Base-by-base conservation (phyloP, 2,113 vertebrate genomes). In the Barbus barbus region DNA sequence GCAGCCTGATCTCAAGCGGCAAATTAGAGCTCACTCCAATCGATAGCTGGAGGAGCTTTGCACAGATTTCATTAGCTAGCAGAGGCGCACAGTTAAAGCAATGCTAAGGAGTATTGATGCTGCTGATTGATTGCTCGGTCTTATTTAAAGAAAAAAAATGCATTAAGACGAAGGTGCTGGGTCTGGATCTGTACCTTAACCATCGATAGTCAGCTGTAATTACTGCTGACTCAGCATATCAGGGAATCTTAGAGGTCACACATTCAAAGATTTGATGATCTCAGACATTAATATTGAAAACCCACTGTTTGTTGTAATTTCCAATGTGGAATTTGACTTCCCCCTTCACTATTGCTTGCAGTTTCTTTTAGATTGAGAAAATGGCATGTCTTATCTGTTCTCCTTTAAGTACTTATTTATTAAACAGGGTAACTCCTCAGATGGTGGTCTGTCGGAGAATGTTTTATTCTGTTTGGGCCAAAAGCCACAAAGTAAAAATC, bases 101-200 rank as follows among this genome's bases (percentile, higher is more conserved):
- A 95, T 95, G 94, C 93, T 96, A 97, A 95, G 90, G 89, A 92
- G 91, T 95, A 97, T 95, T 89, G 95, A 96, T 91, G 91, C 94
- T 91, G 92, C 92, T 86, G 94, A 95, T 95, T 95, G 95, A 95
- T 95, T 95, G 95, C 95, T 95, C 93, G 94, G 84, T 94, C 92
- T 91, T 94, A 91, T 94, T 93, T 95, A 93, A 90, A 51, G 51
- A 74, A 48, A 28, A 16, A 69, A 89, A 46, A 90, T 91, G 92
- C 90, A 89, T 72, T 65, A 90, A 92, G 88, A 91, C 90, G 7
- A 87, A 87, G 85, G 89, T 90, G 92, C 85, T 48, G 86, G 92
- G 90, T 95, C 95, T 95, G 92, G 93, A 90, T 91, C 88, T 86
- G 85, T 86, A 87, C 90, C 75, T 90, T 91, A 86, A 90, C 71